phyloP scores from a whole-genome alignment of 2,113 vertebrate species.

The Casuarius casuarius region DNA sequence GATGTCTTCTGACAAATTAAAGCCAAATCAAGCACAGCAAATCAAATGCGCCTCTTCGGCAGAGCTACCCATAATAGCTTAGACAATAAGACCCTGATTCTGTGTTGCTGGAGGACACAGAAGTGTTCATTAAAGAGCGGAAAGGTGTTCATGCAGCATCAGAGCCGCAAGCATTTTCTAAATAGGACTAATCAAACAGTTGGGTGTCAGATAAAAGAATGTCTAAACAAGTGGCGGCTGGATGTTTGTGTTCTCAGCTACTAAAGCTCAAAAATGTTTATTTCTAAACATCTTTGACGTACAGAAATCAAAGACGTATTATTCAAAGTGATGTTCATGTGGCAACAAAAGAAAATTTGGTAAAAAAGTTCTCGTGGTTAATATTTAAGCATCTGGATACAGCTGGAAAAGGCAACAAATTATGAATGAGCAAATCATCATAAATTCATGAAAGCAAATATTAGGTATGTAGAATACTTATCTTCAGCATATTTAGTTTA shows the following conservation, averaged over 20 bases:
- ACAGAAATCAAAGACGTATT: background rate
- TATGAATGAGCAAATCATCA: background rate
- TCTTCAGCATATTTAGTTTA: constrained; percentile 25
- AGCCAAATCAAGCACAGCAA: background rate
- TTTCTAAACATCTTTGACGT: background rate
- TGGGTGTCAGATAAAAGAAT: constrained; percentile 33
- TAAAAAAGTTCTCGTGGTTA: background rate
- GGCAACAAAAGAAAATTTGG: background rate
- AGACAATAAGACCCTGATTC: constrained; percentile 16
- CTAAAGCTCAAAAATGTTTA: background rate
- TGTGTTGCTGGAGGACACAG: background rate
- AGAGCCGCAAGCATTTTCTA: constrained; percentile 19
- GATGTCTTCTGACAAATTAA: background rate
- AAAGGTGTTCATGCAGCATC: constrained; percentile 10
- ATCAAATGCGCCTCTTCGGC: background rate
- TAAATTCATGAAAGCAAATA: background rate
- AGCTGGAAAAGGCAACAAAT: background rate
- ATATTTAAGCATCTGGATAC: background rate
- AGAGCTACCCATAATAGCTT: background rate
- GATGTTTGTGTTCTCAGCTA: background rate
- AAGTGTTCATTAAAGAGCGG: constrained; percentile 39
- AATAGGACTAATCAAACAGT: constrained; percentile 52
- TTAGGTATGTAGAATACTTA: constrained; percentile 25
- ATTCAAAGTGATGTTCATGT: background rate
- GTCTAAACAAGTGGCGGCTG: background rate